Percentiles rank a stretch among this genome's conserved stretches.
These are phyloP conservation scores for Salminus brasiliensis DNA, from an alignment of 2,113 vertebrate genomes.

Conservation along the genomic window DNA sequence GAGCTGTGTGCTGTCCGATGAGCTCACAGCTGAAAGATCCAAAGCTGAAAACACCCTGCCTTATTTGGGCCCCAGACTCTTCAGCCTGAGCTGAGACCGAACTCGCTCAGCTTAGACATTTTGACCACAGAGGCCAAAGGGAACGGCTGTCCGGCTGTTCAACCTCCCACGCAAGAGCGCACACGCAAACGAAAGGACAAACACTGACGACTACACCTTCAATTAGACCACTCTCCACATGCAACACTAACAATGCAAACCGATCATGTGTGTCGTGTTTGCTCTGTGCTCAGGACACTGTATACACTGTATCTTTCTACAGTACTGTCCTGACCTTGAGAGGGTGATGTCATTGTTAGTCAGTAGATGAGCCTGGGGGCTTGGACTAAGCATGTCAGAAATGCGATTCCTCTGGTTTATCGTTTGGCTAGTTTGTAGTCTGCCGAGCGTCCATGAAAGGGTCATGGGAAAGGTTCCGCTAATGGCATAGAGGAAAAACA, in stretches of 20 bases:
- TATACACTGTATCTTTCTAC: background rate
- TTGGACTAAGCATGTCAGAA: slow-evolving; percentile 45
- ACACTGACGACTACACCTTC: slow-evolving; percentile 10
- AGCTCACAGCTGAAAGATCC: slow-evolving; percentile 83
- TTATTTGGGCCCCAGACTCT: slow-evolving; percentile 76
- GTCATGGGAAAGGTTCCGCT: slow-evolving; percentile 63
- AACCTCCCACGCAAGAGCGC: slow-evolving; percentile 26
- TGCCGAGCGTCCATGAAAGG: slow-evolving; percentile 46
- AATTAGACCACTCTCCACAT: background rate
- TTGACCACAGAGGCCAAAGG: slow-evolving; percentile 66
- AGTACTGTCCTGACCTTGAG: slow-evolving; percentile 8
- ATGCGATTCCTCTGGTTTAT: slow-evolving; percentile 40
- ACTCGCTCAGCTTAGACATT: slow-evolving; percentile 68
- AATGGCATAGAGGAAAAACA: slow-evolving; percentile 59
- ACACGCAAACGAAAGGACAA: slow-evolving; percentile 36
- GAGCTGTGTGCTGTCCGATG: slow-evolving; percentile 67
- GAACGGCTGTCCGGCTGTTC: slow-evolving; percentile 49
- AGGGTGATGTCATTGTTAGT: slow-evolving; percentile 54
- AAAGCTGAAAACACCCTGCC: slow-evolving; percentile 74
- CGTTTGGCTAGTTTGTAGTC: slow-evolving; percentile 15
- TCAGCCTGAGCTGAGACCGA: slow-evolving; percentile 78
- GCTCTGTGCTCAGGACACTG: background rate
- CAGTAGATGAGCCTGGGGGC: slow-evolving; percentile 41
- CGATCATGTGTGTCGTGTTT: too few relatives aligned
- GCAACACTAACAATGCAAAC: background rate